Evolutionary conservation across 1,140 invertebrate species (phyloP), one percentile per base, ranked within the genome.

Genomic region (Trichonephila inaurata): DNA sequence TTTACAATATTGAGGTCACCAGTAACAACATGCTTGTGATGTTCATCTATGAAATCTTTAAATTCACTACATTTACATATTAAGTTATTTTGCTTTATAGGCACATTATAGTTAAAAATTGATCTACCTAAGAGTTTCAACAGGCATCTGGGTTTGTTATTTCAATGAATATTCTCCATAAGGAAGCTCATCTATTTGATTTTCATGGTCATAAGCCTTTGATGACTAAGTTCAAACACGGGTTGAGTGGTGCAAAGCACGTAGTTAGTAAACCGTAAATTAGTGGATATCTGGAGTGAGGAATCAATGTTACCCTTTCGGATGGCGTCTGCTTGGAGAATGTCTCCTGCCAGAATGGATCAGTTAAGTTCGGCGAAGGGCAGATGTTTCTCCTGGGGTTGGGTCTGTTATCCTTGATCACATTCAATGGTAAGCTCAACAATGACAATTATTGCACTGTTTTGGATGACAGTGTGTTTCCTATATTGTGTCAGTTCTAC

Each of bases 321-420:
- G 8, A 24, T 44, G 24, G 85, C 18, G 85, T 19, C 18, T 87
- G 4, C 85, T 51, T 44, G 85, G 85, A 64, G 87, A 89, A 44
- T 89, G 28, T 28, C 28, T 28, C 28, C 28, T 28, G 28, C 28
- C 28, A 28, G 28, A 28, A 28, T 28, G 87, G 62, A 64, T 69
- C 51, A 61, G 51, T 62, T 16, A 87, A 87, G 85, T 87, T 87
- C 21, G 60, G 85, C 61, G 8, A 8, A 64, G 85, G 85, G 19
- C 58, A 51, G 51, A 14, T 33, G 87, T 69, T 89, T 89, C 10
- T 89, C 61, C 24, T 89, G 87, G 28, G 87, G 28, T 89, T 62
- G 24, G 64, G 87, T 7, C 28, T 89, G 18, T 61, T 61, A 66
- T 16, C 85, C 10, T 87, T 87, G 85, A 21, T 61, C 33, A 14